A percentile compares a stretch with the other conserved stretches of the same genome.
These are phyloP conservation scores for Notospermus geniculatus DNA, from an alignment of 1,140 invertebrate genomes.

Conservation along the genomic window DNA sequence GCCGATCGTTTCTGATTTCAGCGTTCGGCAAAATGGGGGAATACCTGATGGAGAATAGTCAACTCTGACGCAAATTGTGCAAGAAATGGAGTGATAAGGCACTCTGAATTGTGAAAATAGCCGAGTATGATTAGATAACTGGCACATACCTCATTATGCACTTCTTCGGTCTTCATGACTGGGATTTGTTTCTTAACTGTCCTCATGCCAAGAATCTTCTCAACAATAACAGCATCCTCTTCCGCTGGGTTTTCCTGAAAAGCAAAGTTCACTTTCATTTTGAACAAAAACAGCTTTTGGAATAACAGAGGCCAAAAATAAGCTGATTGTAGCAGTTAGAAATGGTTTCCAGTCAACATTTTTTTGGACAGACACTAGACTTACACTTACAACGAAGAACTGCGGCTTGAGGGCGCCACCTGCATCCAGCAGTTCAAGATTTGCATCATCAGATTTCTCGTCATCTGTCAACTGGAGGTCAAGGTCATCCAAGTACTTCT, in stretches of 20 bases:
- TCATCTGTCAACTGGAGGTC: slow-evolving; percentile 84
- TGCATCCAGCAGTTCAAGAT: slow-evolving; percentile 10
- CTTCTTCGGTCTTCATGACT: background rate
- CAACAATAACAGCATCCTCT: slow-evolving; percentile 96
- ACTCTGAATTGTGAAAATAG: too few species aligned
- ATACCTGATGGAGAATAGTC: too few species aligned
- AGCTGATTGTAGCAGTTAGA: too few species aligned
- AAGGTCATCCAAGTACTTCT: slow-evolving; percentile 96
- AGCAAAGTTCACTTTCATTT: background rate
- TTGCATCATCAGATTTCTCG: slow-evolving; percentile 51
- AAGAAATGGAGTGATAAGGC: too few species aligned
- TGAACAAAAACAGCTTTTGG: too few species aligned
- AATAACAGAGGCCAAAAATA: too few species aligned
- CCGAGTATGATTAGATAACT: too few species aligned
- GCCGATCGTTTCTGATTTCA: too few species aligned
- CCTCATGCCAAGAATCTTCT: slow-evolving; percentile 83
- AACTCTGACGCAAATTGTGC: too few species aligned
- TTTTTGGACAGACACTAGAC: too few species aligned
- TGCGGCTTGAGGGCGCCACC: slow-evolving; percentile 30
- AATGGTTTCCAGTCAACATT: too few species aligned
- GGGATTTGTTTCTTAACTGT: slow-evolving; percentile 59
- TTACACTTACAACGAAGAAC: slow-evolving; percentile 29
- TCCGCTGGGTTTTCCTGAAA: slow-evolving; percentile 77
- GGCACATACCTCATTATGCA: slow-evolving; percentile 1
- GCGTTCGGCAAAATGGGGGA: too few species aligned